These are phyloP conservation scores for Willisornis vidua DNA, from an alignment of 2,113 vertebrate species.

Conservation along the genomic window DNA sequence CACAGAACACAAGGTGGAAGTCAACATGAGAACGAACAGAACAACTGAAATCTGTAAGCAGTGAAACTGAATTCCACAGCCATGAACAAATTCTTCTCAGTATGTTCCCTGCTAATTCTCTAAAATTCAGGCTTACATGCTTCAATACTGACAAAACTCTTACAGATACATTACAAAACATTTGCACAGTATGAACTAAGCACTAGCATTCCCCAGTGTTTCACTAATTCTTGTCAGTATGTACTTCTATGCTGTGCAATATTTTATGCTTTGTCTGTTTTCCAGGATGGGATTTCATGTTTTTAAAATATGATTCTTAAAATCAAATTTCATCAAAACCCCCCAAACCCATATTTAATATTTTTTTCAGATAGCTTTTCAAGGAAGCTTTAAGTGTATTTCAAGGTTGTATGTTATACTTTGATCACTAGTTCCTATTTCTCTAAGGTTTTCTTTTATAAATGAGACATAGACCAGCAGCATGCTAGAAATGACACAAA, in stretches of 20 bases:
- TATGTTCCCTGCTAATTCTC: neutral
- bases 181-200: neutral
- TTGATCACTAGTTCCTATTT: neutral
- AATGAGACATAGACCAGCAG: neutral
- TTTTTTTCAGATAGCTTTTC: neutral
- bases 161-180: neutral
- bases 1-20: neutral
- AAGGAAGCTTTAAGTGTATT: neutral
- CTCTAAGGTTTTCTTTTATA: neutral
- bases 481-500: neutral
- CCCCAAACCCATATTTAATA: neutral
- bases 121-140: neutral
- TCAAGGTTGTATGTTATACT: neutral
- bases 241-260: neutral
- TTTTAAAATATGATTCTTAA: neutral
- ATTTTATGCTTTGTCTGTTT: neutral
- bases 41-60: neutral
- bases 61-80: neutral
- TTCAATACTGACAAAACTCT: neutral
- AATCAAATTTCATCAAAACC: neutral
- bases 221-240: neutral
- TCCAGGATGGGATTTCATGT: neutral
- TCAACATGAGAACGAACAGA: neutral
- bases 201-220: neutral
- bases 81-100: neutral